Evolutionary conservation across 2,888 invertebrate genomes (phyloP).

Genomic region (Eulithis testata): DNA sequence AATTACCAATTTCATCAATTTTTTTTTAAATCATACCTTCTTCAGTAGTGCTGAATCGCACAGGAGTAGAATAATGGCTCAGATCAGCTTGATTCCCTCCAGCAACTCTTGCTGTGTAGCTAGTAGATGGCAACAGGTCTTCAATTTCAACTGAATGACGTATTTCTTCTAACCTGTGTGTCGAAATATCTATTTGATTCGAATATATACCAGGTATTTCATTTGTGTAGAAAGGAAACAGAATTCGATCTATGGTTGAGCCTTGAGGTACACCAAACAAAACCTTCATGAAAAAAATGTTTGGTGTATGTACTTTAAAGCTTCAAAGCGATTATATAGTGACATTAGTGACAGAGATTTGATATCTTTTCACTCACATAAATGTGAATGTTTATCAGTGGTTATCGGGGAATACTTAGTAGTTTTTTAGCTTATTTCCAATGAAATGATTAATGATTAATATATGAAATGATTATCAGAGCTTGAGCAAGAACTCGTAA

Average conservation of each 20-base stretch:
- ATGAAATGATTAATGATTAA: too few relatives aligned
- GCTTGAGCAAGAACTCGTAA: too few relatives aligned
- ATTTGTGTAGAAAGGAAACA: neutral
- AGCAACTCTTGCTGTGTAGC: conserved; percentile 74
- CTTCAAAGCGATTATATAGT: too few relatives aligned
- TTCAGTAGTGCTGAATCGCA: conserved; percentile 76
- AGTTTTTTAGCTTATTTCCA: too few relatives aligned
- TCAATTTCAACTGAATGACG: conserved; percentile 72
- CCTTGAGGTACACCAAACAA: conserved; percentile 11
- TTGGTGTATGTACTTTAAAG: too few relatives aligned
- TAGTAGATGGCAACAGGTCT: conserved; percentile 72
- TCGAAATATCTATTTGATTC: neutral
- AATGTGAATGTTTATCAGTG: too few relatives aligned
- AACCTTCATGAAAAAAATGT: too few relatives aligned
- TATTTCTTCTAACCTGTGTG: conserved; percentile 66
- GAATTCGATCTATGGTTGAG: conserved; percentile 1
- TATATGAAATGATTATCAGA: too few relatives aligned
- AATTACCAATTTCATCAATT: too few relatives aligned
- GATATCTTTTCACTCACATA: too few relatives aligned
- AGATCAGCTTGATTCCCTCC: conserved; percentile 78
- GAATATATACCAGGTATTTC: neutral
- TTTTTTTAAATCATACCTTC: conserved; percentile 62
- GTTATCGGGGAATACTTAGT: too few relatives aligned
- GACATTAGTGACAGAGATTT: too few relatives aligned
- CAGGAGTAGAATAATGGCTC: conserved; percentile 72